Evolutionary conservation across 1,140 invertebrate species (phyloP), one percentile per base, ranked within the genome.

Genomic region (Zaprionus davidi): DNA sequence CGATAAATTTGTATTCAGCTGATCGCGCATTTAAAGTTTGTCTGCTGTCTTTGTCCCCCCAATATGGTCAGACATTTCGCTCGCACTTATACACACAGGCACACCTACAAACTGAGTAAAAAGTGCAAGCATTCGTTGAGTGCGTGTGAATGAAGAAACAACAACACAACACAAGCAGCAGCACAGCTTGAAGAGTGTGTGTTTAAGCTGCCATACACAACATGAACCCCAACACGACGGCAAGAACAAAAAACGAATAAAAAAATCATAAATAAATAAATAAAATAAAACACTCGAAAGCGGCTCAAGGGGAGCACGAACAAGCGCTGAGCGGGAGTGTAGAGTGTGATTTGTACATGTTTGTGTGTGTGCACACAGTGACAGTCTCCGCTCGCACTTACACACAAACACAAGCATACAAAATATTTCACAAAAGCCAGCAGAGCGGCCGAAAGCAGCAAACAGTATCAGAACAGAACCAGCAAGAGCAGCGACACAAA

Each of bases 251-350:
- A 51, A 46, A 46, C 13, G 36, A 46, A 46, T 28, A 24, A 17
- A 20, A 46, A 49, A 68, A 68, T 69, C 44, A 78, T 62, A 82
- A 74, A 63, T 66, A 73, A 77, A 69, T 55, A 55, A 24, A 56
- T 56, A 63, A 78, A 81, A 80, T 86, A 72, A 63, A 49, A 55
- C n/a, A 57, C 51, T 63, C 66, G 59, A 70, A 38, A 34, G 53
- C 59, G 44, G 59, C 67, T 64, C 67, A 71, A 58, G 71, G 57
- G 71, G 58, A 57, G 64, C 28, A 55, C 46, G 34, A 57, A 34
- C 26, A 15, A 11, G 13, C 31, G 53, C 12, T 28, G 67, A 75
- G 44, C 59, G 41, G 31, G 72, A 75, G 67, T 67, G 36, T 67
- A 26, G 64, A 60, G 66, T 71, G 68, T 65, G 59, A 76, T 70